Conservation (phyloP, 2,113 vertebrate species). For the Hipposideros armiger region DNA sequence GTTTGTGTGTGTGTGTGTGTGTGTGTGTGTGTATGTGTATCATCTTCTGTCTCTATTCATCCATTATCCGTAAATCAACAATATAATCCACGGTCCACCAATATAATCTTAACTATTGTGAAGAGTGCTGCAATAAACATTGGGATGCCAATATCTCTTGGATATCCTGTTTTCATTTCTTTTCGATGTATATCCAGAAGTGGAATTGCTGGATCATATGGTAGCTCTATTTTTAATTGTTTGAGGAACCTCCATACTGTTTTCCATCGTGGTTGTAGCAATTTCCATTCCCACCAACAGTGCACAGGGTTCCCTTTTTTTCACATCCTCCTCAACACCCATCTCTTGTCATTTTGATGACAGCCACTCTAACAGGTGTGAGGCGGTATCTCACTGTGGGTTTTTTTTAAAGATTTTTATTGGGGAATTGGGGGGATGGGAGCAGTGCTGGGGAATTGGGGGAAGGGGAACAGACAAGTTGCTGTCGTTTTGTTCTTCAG, state of each 20-base stretch:
- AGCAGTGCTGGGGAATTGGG: too few relatives aligned
- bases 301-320: neutral
- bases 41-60: neutral
- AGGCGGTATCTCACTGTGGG: neutral
- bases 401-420: neutral
- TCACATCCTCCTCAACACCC: neutral
- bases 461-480: too few relatives aligned
- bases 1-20: too few relatives aligned
- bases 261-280: neutral
- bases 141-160: neutral
- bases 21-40: too few relatives aligned
- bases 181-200: constrained; percentile 2
- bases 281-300: neutral
- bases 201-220: neutral
- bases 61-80: neutral
- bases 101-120: neutral
- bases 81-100: neutral
- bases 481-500: too few relatives aligned
- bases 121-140: neutral
- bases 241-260: neutral
- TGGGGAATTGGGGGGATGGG: too few relatives aligned
- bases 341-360: neutral
- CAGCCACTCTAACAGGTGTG: neutral
- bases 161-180: neutral
- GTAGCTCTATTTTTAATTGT: neutral